These are phyloP conservation scores for Vespertilio murinus DNA, from an alignment of 2,797 vertebrate species.

Conservation along the genomic window DNA sequence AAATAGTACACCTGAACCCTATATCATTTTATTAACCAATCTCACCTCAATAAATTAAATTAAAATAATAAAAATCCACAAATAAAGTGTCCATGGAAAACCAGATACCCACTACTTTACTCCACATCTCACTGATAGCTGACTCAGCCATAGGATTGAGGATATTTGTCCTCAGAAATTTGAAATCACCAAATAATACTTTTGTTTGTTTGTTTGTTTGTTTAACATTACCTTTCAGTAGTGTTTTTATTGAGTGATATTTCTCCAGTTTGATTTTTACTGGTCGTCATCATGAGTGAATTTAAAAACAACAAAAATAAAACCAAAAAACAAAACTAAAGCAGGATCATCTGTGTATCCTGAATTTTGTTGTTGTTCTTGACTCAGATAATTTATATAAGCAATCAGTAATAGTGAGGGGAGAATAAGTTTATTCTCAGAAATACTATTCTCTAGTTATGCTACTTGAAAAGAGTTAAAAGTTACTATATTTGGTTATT, in stretches of 20 bases:
- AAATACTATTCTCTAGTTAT: slow-evolving; percentile 11
- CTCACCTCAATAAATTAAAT: not conserved
- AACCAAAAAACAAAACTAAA: not conserved
- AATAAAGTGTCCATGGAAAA: slow-evolving; percentile 14
- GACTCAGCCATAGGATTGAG: slow-evolving; percentile 16
- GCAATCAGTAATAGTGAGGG: not conserved
- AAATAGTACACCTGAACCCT: not conserved
- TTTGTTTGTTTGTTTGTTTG: too few relatives aligned
- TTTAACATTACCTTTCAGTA: slow-evolving; percentile 28
- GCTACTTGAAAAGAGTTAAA: slow-evolving; percentile 45
- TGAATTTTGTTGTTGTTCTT: slow-evolving; percentile 1
- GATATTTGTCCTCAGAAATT: slow-evolving; percentile 44
- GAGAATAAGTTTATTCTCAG: not conserved
- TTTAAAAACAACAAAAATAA: not conserved
- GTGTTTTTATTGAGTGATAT: slow-evolving; percentile 26
- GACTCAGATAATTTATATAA: slow-evolving; percentile 23
- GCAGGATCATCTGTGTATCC: not conserved
- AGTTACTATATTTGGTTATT: not conserved
- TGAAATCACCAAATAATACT: slow-evolving; percentile 15
- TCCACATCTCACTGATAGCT: not conserved
- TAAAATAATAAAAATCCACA: not conserved
- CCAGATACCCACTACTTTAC: not conserved
- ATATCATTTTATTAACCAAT: not conserved
- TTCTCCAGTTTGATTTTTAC: slow-evolving; percentile 14
- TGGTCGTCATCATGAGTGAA: not conserved